Percentiles rank a stretch among this genome's conserved stretches.
These are phyloP conservation scores for Eptesicus fuscus DNA, from an alignment of 2,113 vertebrate species.

Conservation along the genomic window DNA sequence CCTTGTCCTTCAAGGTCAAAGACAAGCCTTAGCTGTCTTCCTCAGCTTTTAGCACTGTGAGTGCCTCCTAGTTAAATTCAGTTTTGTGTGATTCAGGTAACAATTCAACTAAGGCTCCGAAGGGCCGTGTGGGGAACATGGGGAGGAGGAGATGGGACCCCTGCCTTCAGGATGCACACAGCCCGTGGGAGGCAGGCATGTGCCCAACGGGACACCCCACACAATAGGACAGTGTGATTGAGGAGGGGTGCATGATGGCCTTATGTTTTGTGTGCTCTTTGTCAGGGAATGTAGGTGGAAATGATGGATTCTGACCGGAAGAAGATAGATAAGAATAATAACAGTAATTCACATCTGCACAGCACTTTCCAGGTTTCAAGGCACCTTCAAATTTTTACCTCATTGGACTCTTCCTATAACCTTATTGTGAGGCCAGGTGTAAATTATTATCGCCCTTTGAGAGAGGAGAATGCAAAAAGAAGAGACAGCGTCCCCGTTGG, in stretches of 20 bases:
- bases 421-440: conserved; percentile 26
- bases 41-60: neutral
- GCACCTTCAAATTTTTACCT: conserved; percentile 47
- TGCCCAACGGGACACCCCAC: neutral
- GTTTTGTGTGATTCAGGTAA: neutral
- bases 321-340: conserved; percentile 5
- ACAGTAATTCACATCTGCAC: neutral
- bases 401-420: neutral
- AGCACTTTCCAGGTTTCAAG: conserved; percentile 22
- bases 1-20: neutral
- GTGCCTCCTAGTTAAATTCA: neutral
- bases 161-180: neutral
- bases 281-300: neutral
- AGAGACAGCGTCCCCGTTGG: conserved; percentile 34
- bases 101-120: neutral
- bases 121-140: neutral
- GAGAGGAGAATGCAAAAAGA: conserved; percentile 22
- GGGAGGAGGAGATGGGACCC: neutral
- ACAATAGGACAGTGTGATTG: neutral
- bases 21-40: neutral
- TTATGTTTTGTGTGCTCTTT: neutral
- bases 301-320: conserved; percentile 17
- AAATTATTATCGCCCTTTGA: conserved; percentile 22
- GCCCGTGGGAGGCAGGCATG: neutral
- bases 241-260: neutral